Percentiles rank a stretch among this genome's conserved stretches.
Conservation (phyloP, 1,140 invertebrate species). For the Ridgeia piscesae region DNA sequence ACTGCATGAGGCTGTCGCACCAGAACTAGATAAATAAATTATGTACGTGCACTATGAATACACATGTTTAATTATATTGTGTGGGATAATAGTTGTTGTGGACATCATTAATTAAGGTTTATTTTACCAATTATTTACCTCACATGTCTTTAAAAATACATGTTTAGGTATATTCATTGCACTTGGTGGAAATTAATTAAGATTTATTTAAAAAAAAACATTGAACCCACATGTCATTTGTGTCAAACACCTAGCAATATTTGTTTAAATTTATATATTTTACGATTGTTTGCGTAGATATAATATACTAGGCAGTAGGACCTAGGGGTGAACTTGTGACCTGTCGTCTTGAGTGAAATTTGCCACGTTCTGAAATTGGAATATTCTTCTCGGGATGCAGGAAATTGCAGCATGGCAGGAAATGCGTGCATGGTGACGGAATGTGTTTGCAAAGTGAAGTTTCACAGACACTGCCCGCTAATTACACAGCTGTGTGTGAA, state of each 20-base stretch:
- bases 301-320: not conserved
- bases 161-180: no score
- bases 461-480: not conserved
- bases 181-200: no score
- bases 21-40: not conserved
- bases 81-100: not conserved
- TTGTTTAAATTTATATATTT: not conserved
- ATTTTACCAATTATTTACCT: not conserved
- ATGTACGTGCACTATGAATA: no score
- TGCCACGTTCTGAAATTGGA: not conserved
- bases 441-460: not conserved
- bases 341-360: not conserved
- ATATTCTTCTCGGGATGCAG: not conserved
- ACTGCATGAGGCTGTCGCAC: not conserved
- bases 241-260: not conserved
- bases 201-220: no score
- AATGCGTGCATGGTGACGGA: not conserved
- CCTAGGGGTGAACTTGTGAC: not conserved
- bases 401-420: not conserved
- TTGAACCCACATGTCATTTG: not conserved
- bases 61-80: no score
- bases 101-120: not conserved
- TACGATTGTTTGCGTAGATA: not conserved
- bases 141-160: not conserved
- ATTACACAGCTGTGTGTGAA: not conserved